Evolutionary conservation across 1,140 invertebrate species (phyloP).

Genomic region (Thaumetopoea pityocampa): DNA sequence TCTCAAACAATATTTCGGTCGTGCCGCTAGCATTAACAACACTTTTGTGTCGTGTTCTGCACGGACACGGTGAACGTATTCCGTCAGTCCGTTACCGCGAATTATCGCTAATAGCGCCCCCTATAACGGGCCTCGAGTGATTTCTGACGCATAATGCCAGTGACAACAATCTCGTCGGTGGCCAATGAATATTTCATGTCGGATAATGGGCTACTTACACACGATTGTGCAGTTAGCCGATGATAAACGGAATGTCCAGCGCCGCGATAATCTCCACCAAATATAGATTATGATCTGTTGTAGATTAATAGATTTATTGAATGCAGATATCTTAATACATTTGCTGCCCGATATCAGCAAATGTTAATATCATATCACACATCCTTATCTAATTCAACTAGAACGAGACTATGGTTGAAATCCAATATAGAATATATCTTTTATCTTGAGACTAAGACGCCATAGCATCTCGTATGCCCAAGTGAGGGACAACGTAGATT

Average conservation of each 20-base stretch:
- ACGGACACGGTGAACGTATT: constrained; percentile 12
- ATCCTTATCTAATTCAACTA: too few species aligned
- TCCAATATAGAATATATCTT: too few species aligned
- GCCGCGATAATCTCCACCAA: constrained; percentile 7
- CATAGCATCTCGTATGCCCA: too few species aligned
- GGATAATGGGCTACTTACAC: constrained; percentile 45
- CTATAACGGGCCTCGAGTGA: constrained; percentile 40
- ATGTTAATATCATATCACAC: too few species aligned
- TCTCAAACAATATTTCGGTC: too few species aligned
- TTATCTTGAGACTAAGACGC: too few species aligned
- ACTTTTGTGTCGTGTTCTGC: neutral
- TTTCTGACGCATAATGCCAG: constrained; percentile 54
- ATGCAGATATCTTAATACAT: neutral
- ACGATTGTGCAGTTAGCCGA: constrained; percentile 28
- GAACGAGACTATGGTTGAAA: too few species aligned
- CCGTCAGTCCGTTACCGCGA: constrained; percentile 25
- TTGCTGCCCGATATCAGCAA: too few species aligned
- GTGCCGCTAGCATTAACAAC: neutral
- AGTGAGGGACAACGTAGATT: too few species aligned
- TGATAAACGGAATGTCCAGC: constrained; percentile 11
- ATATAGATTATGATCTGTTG: neutral
- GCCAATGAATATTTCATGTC: constrained; percentile 65
- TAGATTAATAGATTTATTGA: neutral
- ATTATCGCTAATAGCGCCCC: constrained; percentile 38
- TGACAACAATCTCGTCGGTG: constrained; percentile 60